These are phyloP conservation scores for Lutjanus campechanus DNA, from an alignment of 2,797 vertebrate species.

Conservation along the genomic window DNA sequence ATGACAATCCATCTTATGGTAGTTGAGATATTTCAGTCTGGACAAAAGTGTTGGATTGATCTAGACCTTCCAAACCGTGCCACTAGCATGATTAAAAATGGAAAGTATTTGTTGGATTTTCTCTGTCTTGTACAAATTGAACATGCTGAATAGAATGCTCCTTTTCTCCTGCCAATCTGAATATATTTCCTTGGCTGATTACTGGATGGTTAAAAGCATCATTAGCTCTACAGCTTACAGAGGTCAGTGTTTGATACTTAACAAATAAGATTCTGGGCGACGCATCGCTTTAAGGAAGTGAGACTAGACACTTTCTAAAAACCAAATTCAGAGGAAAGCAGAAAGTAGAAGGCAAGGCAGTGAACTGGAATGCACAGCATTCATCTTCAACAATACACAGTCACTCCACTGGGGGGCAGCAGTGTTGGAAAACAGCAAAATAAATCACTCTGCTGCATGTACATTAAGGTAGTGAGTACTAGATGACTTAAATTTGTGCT, in stretches of 20 bases:
- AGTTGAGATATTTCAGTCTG: neutral
- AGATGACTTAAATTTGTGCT: neutral
- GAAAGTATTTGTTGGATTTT: neutral
- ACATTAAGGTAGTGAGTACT: neutral
- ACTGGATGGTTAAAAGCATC: neutral
- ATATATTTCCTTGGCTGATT: neutral
- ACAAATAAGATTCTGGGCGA: constrained; percentile 11
- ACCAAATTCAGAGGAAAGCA: neutral
- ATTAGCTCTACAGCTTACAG: neutral
- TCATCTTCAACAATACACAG: constrained; percentile 58
- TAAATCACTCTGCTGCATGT: neutral
- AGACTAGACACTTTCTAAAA: constrained; percentile 6
- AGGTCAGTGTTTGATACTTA: neutral
- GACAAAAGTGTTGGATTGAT: neutral
- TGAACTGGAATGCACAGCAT: constrained; percentile 75
- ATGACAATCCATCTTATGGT: accelerated
- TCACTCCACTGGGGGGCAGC: constrained; percentile 66
- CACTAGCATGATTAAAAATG: too few relatives aligned
- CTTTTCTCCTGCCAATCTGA: neutral
- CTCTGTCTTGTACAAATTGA: neutral
- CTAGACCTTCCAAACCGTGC: too few relatives aligned
- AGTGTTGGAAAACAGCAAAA: constrained; percentile 29
- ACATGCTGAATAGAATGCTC: neutral
- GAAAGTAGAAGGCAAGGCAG: constrained; percentile 48
- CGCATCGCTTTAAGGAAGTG: constrained; percentile 17